Conservation (phyloP, 1,140 invertebrate species). For the Lineus longissimus region DNA sequence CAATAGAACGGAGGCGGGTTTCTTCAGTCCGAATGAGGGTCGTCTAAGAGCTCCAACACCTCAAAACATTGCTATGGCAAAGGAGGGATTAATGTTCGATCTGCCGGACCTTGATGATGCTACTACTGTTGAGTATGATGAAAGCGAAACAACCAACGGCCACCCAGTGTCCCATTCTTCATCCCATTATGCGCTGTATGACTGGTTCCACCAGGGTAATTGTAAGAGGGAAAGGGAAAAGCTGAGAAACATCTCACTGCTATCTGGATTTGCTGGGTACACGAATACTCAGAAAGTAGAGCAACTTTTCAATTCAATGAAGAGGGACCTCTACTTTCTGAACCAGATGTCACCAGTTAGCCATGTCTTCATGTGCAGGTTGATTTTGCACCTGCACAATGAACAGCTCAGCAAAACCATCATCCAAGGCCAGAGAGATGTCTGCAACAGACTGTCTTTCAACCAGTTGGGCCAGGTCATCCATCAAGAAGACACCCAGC, state of each 20-base stretch:
- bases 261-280: background rate
- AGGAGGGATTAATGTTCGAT: background rate
- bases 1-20: background rate
- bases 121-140: background rate
- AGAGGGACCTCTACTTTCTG: background rate
- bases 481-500: too few relatives aligned
- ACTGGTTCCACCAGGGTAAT: background rate
- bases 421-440: background rate
- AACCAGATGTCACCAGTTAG: background rate
- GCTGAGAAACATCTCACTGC: background rate
- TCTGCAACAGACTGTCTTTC: too few relatives aligned
- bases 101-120: background rate
- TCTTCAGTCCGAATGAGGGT: background rate
- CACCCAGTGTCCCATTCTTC: background rate
- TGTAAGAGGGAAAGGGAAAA: background rate
- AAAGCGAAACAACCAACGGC: background rate
- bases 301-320: background rate
- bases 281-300: background rate
- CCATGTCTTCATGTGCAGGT: background rate
- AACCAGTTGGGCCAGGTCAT: too few relatives aligned
- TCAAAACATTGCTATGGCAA: background rate
- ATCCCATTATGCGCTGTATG: background rate
- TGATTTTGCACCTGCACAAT: background rate
- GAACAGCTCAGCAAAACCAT: background rate
- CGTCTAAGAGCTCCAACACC: background rate